Base-by-base conservation (phyloP, 2,888 invertebrate species). In the Kuschelorhynchus macadamiae region DNA sequence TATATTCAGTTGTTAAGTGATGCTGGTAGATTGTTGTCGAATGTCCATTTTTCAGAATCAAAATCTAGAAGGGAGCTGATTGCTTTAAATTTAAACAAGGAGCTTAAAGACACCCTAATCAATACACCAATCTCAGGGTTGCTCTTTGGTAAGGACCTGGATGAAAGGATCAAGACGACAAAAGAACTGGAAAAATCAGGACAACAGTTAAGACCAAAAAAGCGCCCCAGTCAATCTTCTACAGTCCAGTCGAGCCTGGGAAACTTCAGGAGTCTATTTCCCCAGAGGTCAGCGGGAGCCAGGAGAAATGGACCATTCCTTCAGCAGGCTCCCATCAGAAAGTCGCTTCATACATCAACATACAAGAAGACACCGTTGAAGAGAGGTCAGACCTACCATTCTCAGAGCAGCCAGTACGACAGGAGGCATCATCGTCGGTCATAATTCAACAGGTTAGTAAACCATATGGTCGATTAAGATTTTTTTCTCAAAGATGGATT, bases 201-300 rank as follows among this genome's bases (percentile, higher is more conserved):
- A 16, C 18, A 41, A 12, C 21, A 41, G 12, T 18, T 55, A 20
- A 55, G 46, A 42, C 14, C 4, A 14, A 32, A 12, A 5, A 52
- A 32, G 32, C n/a, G 2, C 2, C 5, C 25, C 25, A 5, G 7
- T 7, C 3, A 5, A 3, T 18, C 16, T 16, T 25, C 25, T 25
- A 7, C 25, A 25, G 7, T 3, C 7, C 3, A 7, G 7, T 5
- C 46, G 2, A 7, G 3, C 14, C 18, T 8, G 46, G 16, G 7
- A 55, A 55, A 55, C 55, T 55, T 8, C 16, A 60, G 44, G 33
- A 36, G 50, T 25, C 52, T 18, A 42, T 36, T 42, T 30, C 60
- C 11, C 3, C 52, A 50, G 33, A 50, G 12, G 25, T 21, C 16
- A n/a, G 25, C n/a, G 14, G 30, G 30, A 50, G 46, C n/a, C 46